A percentile compares a stretch with the other conserved stretches of the same genome.
phyloP scores from a whole-genome alignment of 1,140 invertebrate species.

The Psix sp. region DNA sequence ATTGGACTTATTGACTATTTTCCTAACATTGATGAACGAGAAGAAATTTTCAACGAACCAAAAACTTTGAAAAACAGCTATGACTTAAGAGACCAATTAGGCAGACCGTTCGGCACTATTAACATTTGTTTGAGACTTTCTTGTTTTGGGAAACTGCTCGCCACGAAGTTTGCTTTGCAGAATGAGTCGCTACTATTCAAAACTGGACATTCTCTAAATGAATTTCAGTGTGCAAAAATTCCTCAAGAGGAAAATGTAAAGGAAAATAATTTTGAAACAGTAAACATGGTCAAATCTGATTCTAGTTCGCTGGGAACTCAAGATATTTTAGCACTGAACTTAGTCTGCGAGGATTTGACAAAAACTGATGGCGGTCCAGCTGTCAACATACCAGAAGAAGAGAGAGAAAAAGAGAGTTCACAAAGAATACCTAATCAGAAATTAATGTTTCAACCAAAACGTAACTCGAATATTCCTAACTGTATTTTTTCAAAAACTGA shows the following conservation, averaged over 20 bases:
- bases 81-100: constrained; percentile 40
- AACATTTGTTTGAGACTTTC: constrained; percentile 58
- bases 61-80: constrained; percentile 51
- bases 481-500: constrained; percentile 13
- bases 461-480: constrained; percentile 14
- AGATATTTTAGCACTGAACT: constrained; percentile 40
- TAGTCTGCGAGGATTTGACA: constrained; percentile 43
- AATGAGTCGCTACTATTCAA: constrained; percentile 62
- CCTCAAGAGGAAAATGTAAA: neutral
- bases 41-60: constrained; percentile 23
- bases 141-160: constrained; percentile 62
- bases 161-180: constrained; percentile 59
- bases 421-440: constrained; percentile 47
- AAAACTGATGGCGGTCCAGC: constrained; percentile 31
- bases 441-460: constrained; percentile 4
- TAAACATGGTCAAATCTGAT: constrained; percentile 6
- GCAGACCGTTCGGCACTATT: constrained; percentile 46
- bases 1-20: constrained; percentile 65
- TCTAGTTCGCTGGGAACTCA: constrained; percentile 3
- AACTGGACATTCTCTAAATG: constrained; percentile 55
- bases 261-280: neutral
- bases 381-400: constrained; percentile 61
- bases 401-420: constrained; percentile 35
- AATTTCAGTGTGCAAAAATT: constrained; percentile 60
- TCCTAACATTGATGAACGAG: constrained; percentile 30